phyloP scores from a whole-genome alignment of 2,888 invertebrate genomes.

The Mallateleia sp. region DNA sequence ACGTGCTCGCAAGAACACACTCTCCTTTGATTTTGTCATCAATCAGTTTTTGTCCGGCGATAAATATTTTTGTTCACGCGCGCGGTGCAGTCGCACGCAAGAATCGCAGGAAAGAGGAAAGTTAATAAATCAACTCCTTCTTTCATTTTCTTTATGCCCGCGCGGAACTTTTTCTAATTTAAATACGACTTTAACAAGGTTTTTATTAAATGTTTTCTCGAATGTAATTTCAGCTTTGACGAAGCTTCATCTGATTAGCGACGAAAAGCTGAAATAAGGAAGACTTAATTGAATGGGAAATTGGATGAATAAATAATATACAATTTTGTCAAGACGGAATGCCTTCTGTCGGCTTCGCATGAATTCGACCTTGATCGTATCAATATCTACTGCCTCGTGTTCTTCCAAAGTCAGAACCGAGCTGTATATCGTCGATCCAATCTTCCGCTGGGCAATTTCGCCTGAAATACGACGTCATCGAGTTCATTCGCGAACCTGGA shows the following conservation, averaged over 20 bases:
- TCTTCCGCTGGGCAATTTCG: constrained; percentile 89
- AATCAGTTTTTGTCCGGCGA: constrained; percentile 46
- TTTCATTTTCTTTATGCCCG: too few relatives aligned
- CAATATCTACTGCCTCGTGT: constrained; percentile 82
- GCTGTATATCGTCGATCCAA: constrained; percentile 89
- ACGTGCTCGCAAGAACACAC: constrained; percentile 68
- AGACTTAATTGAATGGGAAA: neutral
- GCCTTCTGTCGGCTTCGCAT: constrained; percentile 30
- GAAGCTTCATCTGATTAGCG: too few relatives aligned
- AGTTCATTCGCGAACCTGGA: constrained; percentile 86
- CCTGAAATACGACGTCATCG: constrained; percentile 89
- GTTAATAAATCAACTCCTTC: neutral
- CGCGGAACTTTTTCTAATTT: too few relatives aligned
- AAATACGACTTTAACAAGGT: too few relatives aligned
- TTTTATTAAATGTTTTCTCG: too few relatives aligned
- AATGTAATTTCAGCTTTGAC: too few relatives aligned
- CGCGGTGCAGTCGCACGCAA: too few relatives aligned
- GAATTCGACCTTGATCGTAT: constrained; percentile 75
- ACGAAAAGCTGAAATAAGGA: too few relatives aligned
- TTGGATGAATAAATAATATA: neutral
- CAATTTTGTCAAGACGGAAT: constrained; percentile 20
- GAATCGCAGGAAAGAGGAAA: too few relatives aligned
- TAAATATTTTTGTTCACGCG: too few relatives aligned
- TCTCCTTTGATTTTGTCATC: constrained; percentile 60
- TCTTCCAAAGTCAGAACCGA: constrained; percentile 81